A percentile compares a stretch with the other conserved stretches of the same genome.
These are phyloP conservation scores for Dorcus parallelipipedus DNA, from an alignment of 2,888 invertebrate genomes.

Conservation along the genomic window DNA sequence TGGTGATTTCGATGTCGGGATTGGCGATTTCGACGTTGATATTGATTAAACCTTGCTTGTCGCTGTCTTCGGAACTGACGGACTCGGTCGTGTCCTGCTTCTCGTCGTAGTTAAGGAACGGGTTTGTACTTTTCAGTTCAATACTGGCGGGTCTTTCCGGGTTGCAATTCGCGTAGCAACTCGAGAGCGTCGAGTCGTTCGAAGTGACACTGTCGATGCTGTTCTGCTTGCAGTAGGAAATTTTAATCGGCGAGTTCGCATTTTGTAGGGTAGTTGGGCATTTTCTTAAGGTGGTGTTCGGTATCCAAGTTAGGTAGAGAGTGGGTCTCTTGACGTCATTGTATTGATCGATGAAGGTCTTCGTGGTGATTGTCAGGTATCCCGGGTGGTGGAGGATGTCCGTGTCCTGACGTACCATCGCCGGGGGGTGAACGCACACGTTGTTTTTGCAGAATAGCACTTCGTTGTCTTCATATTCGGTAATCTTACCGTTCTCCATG, in stretches of 20 bases:
- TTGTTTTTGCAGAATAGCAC: slow-evolving; percentile 91
- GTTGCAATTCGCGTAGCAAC: slow-evolving; percentile 14
- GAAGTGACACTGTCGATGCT: slow-evolving; percentile 45
- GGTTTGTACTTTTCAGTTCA: slow-evolving; percentile 49
- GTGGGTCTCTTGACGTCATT: slow-evolving; percentile 76
- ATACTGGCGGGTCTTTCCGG: slow-evolving; percentile 31
- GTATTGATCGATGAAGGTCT: slow-evolving; percentile 73
- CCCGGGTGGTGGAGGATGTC: slow-evolving; percentile 89
- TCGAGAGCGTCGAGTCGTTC: slow-evolving; percentile 38
- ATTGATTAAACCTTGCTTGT: slow-evolving; percentile 41
- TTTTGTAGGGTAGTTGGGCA: slow-evolving; percentile 64
- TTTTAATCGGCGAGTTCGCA: slow-evolving; percentile 33
- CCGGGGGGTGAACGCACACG: slow-evolving; percentile 94
- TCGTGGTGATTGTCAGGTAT: slow-evolving; percentile 84
- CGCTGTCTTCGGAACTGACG: slow-evolving; percentile 44
- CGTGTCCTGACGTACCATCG: slow-evolving; percentile 74
- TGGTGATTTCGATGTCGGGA: slow-evolving; percentile 70
- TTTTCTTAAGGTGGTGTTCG: slow-evolving; percentile 83
- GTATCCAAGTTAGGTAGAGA: slow-evolving; percentile 90
- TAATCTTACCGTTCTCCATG: slow-evolving; percentile 56
- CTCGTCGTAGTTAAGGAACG: slow-evolving; percentile 45
- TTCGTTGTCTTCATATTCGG: slow-evolving; percentile 77
- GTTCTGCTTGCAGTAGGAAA: slow-evolving; percentile 42
- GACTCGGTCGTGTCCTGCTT: slow-evolving; percentile 31
- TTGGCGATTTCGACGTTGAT: slow-evolving; percentile 60